A percentile compares a stretch with the other conserved stretches of the same genome.
These are phyloP conservation scores for Ectemnius cavifrons DNA, from an alignment of 2,888 invertebrate genomes.

Conservation along the genomic window DNA sequence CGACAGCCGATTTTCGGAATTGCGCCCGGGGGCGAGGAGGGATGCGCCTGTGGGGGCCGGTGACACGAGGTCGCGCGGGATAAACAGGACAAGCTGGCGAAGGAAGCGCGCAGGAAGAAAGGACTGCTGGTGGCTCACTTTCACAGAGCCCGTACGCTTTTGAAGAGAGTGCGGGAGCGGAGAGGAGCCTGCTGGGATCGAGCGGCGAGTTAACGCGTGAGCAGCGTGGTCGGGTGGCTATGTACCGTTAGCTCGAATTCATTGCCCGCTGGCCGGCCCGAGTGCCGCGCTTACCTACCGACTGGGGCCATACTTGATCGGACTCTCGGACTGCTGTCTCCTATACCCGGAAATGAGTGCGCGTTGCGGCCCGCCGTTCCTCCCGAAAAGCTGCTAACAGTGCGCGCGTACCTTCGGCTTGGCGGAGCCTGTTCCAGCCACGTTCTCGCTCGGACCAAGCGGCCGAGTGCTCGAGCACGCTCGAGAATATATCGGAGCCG, in stretches of 20 bases:
- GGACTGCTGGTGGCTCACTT: conserved; percentile 44
- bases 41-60: conserved; percentile 31
- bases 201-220: conserved; percentile 53
- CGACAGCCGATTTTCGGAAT: conserved; percentile 28
- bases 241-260: conserved; percentile 72
- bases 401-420: conserved; percentile 29
- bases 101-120: conserved; percentile 27
- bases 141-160: conserved; percentile 52
- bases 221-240: conserved; percentile 54
- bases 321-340: conserved; percentile 40
- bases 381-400: conserved; percentile 43
- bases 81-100: too few relatives aligned
- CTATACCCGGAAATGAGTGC: conserved; percentile 64
- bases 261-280: conserved; percentile 65
- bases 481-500: not conserved
- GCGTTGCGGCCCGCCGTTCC: conserved; percentile 45
- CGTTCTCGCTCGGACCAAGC: too few relatives aligned
- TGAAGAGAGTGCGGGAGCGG: conserved; percentile 40
- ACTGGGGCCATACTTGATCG: conserved; percentile 59
- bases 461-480: too few relatives aligned
- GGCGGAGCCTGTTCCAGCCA: too few relatives aligned
- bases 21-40: conserved; percentile 17
- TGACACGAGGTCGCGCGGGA: conserved; percentile 31
- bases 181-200: conserved; percentile 39
- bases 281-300: conserved; percentile 60